Evolutionary conservation across 2,797 vertebrate species (phyloP).

Genomic region (Hoplostethus atlanticus): DNA sequence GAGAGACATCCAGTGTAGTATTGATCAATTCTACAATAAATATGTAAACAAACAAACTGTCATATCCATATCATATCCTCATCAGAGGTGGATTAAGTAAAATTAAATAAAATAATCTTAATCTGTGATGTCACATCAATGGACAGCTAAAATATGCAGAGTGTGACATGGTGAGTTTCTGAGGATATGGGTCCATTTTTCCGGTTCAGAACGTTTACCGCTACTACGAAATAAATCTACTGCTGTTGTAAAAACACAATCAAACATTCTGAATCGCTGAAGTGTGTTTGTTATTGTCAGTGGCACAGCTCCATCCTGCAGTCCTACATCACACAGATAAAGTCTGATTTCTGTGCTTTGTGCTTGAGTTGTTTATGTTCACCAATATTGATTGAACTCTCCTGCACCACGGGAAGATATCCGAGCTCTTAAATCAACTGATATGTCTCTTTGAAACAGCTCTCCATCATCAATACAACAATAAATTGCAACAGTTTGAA

Average conservation of each 20-base stretch:
- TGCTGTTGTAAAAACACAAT: not conserved
- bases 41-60: too few relatives aligned
- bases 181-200: not conserved
- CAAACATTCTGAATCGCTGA: too few relatives aligned
- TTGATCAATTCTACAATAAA: too few relatives aligned
- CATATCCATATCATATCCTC: too few relatives aligned
- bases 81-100: too few relatives aligned
- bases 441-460: not conserved
- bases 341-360: not conserved
- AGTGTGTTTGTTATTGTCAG: not conserved
- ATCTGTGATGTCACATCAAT: not conserved
- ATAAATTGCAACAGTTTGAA: not conserved
- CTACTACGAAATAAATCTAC: not conserved
- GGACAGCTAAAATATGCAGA: not conserved
- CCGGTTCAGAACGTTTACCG: too few relatives aligned
- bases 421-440: conserved; percentile 1
- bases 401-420: not conserved
- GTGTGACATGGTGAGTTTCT: not conserved
- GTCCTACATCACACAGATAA: not conserved
- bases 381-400: not conserved
- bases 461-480: not conserved
- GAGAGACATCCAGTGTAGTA: too few relatives aligned
- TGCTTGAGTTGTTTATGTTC: conserved; percentile 6
- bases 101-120: not conserved
- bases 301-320: not conserved